A percentile compares a stretch with the other conserved stretches of the same genome.
phyloP scores from a whole-genome alignment of 2,797 vertebrate genomes.

The Rhinogobio ventralis region DNA sequence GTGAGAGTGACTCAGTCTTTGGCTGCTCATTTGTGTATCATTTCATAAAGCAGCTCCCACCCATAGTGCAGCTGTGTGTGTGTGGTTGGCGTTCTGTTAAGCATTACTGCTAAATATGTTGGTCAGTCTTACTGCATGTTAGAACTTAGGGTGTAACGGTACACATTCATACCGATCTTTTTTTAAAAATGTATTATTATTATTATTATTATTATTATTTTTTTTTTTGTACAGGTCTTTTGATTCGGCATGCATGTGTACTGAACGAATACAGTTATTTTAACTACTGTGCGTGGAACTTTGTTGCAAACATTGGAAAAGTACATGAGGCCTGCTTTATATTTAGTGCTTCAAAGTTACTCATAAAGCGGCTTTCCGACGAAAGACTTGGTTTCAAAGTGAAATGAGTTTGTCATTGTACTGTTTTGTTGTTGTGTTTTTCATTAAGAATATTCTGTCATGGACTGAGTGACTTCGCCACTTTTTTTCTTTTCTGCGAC shows the following conservation, averaged over 20 bases:
- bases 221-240: not conserved
- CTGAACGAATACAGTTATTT: not conserved
- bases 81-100: conserved; percentile 6
- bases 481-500: too few relatives aligned
- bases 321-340: not conserved
- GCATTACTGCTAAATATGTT: not conserved
- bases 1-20: conserved; percentile 58
- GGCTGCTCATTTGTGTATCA: conserved; percentile 46
- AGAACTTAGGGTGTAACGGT: not conserved
- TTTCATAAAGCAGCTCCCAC: conserved; percentile 51
- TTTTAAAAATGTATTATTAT: too few relatives aligned
- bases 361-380: not conserved
- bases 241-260: not conserved
- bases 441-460: too few relatives aligned
- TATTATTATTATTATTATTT: too few relatives aligned
- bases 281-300: not conserved
- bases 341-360: not conserved
- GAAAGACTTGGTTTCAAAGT: too few relatives aligned
- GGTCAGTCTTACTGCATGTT: not conserved
- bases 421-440: too few relatives aligned
- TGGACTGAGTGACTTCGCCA: too few relatives aligned
- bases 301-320: not conserved
- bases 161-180: not conserved
- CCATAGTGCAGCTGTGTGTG: conserved; percentile 53
- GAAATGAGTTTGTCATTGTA: too few relatives aligned